Conservation (phyloP, 2,888 invertebrate genomes). For the Drosophila hamatofila region DNA sequence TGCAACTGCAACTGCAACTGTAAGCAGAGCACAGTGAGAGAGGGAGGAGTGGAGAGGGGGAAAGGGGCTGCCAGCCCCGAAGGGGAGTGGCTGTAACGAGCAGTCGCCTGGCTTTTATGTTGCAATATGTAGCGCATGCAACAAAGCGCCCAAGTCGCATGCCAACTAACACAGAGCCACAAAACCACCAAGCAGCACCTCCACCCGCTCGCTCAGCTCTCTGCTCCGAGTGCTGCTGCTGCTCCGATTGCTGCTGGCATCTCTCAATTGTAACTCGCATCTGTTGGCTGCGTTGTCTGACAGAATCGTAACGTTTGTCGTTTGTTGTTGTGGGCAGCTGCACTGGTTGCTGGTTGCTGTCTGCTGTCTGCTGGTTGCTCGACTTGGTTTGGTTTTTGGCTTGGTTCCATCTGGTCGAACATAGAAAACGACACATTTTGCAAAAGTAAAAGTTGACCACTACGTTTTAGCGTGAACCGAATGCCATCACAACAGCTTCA, state of each 20-base stretch:
- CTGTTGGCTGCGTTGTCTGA: slow-evolving; percentile 63
- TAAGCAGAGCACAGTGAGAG: no score
- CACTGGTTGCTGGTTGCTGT: slow-evolving; percentile 43
- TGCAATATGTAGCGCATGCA: slow-evolving; percentile 70
- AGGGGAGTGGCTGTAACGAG: slow-evolving; percentile 53
- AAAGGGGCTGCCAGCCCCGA: background rate
- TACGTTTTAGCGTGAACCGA: slow-evolving; percentile 35
- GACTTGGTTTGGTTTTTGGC: slow-evolving; percentile 45
- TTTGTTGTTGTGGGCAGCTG: slow-evolving; percentile 58
- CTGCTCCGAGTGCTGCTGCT: slow-evolving; percentile 24
- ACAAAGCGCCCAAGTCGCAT: slow-evolving; percentile 65
- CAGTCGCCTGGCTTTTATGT: slow-evolving; percentile 65
- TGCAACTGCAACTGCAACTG: slow-evolving; percentile 58
- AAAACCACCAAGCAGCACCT: slow-evolving; percentile 25
- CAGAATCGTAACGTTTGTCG: slow-evolving; percentile 72
- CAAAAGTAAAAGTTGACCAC: slow-evolving; percentile 72
- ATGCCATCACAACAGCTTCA: slow-evolving; percentile 14
- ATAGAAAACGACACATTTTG: slow-evolving; percentile 71
- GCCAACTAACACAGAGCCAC: slow-evolving; percentile 45
- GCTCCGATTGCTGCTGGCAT: slow-evolving; percentile 32
- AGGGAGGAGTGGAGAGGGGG: no score
- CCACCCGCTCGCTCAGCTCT: slow-evolving; percentile 11
- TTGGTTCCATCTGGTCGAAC: slow-evolving; percentile 75
- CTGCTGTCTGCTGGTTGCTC: slow-evolving; percentile 21
- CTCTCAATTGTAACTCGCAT: slow-evolving; percentile 61